Base-by-base conservation (phyloP, 2,888 invertebrate species). In the Macrophya annulata region DNA sequence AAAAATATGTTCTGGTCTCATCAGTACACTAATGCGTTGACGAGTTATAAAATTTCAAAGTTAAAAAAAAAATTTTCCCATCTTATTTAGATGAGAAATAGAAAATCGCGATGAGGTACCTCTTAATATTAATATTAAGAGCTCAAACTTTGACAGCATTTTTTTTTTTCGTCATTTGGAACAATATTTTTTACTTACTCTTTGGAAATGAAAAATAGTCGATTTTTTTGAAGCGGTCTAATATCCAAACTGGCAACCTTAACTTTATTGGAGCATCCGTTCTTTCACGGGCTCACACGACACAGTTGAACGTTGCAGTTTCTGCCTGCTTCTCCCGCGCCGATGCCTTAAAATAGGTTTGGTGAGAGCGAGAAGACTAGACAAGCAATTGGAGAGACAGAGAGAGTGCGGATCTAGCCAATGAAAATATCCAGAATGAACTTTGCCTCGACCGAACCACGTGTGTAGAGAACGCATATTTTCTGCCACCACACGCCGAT, bases 301-400 rank as follows among this genome's bases (percentile, higher is more conserved):
- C 72, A 45, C 72, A 74, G 72, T 74, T 21, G 45, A 10, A 45
- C 45, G 43, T 74, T 45, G 72, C 43, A 74, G 43, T 74, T 31
- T 74, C 45, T 45, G 25, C 37, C 68, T 15, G 10, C 12, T 74
- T 45, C 45, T 5, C n/a, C 45, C 31, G 10, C 25, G 12, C 72
- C 45, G 72, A 45, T 74, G 12, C 72, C 72, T 74, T 45, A 74
- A 45, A 74, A 74, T 74, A 74, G 72, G 72, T 45, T 74, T 4
- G 72, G 72, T 45, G 72, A 45, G 43, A 45, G 45, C 43, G 72
- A 74, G 72, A 12, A 45, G 43, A 74, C 72, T 74, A 74, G 45
- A 45, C 43, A n/a, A 74, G 71, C 71, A n/a, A 10, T 8, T 43
- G 21, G 25, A 45, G 45, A 15, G 68, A 68, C 6, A 68, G 37